Evolutionary conservation across 2,113 vertebrate genomes (phyloP).

Genomic region (Serinus canaria): DNA sequence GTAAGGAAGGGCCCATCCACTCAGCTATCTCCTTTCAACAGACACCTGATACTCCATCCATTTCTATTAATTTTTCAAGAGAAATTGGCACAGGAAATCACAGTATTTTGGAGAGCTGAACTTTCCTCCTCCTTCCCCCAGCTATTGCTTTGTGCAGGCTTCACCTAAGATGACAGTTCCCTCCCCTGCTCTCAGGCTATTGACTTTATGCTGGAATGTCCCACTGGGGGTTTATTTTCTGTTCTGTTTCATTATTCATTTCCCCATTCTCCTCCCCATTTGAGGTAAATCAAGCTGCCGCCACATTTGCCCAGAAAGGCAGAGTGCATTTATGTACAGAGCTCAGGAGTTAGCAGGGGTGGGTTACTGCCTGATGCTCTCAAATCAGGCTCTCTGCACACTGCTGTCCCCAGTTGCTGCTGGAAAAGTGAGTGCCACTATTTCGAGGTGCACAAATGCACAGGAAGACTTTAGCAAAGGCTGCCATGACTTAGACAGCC

Average conservation of each 20-base stretch:
- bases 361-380: background rate
- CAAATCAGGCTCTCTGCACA: background rate
- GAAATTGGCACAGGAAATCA: background rate
- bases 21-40: background rate
- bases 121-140: background rate
- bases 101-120: background rate
- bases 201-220: constrained; percentile 3
- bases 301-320: background rate
- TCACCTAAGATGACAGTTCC: constrained; percentile 32
- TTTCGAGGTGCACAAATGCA: background rate
- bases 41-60: background rate
- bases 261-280: constrained; percentile 7
- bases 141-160: constrained; percentile 4
- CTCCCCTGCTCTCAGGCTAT: background rate
- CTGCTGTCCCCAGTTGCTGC: background rate
- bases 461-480: background rate
- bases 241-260: constrained; percentile 40
- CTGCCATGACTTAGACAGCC: background rate
- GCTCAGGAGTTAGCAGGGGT: background rate
- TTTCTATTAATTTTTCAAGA: background rate
- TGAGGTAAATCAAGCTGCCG: background rate
- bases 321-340: background rate
- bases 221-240: constrained; percentile 32
- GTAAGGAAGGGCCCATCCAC: background rate
- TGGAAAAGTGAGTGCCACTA: background rate